These are phyloP conservation scores for Zeus faber DNA, from an alignment of 2,113 vertebrate genomes.

Conservation along the genomic window DNA sequence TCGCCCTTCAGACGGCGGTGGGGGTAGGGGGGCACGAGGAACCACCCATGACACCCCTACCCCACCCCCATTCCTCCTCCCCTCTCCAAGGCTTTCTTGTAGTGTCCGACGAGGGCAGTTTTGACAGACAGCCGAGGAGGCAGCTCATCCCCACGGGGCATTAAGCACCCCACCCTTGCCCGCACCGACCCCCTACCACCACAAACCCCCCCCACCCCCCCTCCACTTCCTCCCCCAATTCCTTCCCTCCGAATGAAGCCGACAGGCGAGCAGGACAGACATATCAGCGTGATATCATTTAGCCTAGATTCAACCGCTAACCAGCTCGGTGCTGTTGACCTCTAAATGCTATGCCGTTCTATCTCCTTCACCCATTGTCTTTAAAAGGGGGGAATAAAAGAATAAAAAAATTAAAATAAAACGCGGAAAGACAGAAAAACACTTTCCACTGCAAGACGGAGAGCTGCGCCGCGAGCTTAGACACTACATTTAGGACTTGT, in stretches of 20 bases:
- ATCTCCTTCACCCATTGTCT: background rate
- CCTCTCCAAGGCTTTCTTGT: no score
- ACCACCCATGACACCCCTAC: no score
- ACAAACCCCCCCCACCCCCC: conserved; percentile 16
- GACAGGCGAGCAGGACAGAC: conserved; percentile 42
- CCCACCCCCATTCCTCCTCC: no score
- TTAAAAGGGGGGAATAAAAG: no score
- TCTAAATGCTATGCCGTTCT: conserved; percentile 7
- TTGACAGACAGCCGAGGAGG: conserved; percentile 48
- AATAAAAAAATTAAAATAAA: no score
- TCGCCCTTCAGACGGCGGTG: no score
- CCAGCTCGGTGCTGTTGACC: no score
- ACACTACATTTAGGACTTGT: background rate
- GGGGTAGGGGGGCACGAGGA: no score
- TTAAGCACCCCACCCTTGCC: conserved; percentile 17
- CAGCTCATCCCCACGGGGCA: no score
- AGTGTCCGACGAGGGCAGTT: no score
- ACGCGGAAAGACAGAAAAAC: background rate
- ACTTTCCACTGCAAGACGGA: background rate
- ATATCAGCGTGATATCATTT: conserved; percentile 44
- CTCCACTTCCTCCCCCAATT: conserved; percentile 7
- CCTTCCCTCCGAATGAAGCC: conserved; percentile 16
- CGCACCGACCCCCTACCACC: no score
- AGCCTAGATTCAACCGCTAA: conserved; percentile 38
- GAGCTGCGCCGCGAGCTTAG: background rate